These are phyloP conservation scores for Epinephelus fuscoguttatus DNA, from an alignment of 2,113 vertebrate genomes.

Conservation along the genomic window DNA sequence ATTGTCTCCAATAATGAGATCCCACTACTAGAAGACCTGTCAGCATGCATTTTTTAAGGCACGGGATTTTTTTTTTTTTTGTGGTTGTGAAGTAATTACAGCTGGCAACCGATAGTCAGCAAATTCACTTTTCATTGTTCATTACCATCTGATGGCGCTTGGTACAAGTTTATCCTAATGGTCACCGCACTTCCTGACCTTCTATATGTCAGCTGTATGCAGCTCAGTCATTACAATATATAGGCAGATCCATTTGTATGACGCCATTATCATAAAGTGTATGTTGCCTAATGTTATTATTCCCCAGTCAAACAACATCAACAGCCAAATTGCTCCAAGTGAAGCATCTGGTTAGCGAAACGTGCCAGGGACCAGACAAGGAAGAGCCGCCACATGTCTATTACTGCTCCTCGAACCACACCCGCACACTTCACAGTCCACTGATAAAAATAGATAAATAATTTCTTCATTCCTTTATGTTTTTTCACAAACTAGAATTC, in stretches of 20 bases:
- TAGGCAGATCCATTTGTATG: conserved; percentile 10
- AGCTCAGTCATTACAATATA: conserved; percentile 31
- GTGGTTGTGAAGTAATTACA: conserved; percentile 69
- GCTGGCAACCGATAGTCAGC: conserved; percentile 66
- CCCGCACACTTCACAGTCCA: conserved; percentile 69
- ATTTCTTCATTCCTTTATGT: conserved; percentile 63
- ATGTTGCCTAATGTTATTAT: conserved; percentile 44
- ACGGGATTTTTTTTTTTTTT: conserved; percentile 36
- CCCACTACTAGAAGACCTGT: conserved; percentile 66
- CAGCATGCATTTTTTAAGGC: conserved; percentile 64
- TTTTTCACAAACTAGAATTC: conserved; percentile 59
- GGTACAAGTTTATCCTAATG: conserved; percentile 22
- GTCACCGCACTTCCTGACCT: conserved; percentile 33
- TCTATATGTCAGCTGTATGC: conserved; percentile 9
- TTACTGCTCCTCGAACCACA: conserved; percentile 58
- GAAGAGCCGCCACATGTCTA: conserved; percentile 47
- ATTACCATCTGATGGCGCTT: conserved; percentile 51
- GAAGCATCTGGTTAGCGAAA: conserved; percentile 65
- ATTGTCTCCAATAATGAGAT: conserved; percentile 82
- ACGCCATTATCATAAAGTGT: conserved; percentile 31
- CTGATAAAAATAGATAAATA: conserved; percentile 65
- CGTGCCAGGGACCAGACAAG: conserved; percentile 33
- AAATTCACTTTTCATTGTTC: conserved; percentile 75
- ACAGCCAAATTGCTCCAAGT: conserved; percentile 52
- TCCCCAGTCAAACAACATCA: conserved; percentile 46